Base-by-base conservation (phyloP, 1,140 invertebrate species). In the Pseudomyrmex sp. region DNA sequence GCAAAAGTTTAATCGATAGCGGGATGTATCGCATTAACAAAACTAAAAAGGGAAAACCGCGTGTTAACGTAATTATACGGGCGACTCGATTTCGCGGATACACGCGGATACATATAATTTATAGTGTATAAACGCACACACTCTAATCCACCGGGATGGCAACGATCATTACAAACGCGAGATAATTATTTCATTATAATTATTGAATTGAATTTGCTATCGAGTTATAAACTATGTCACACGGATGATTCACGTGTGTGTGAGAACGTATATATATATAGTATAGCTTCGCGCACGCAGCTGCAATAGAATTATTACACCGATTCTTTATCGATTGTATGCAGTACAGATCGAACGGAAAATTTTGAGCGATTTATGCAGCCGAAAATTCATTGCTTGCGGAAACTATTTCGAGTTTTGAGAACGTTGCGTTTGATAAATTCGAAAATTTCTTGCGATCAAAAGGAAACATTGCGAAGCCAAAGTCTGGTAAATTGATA, bases 121-220 rank as follows among this genome's bases (percentile, higher is more conserved):
- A 63, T 75, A 75, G 54, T 35, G 20, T n/a, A 2, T 26, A 26
- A 76, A 0, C 12, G 48, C 26, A 2, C 26, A 35, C 35, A 7
- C 35, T 35, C 12, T 68, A 76, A 76, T 76, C 20, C 23, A 52
- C n/a, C 12, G 48, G 8, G 7, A 20, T 5, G 13, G 18, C 12
- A 20, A 66, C 66, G 46, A 68, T 68, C 26, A 9, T 2, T 52
- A 13, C 8, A 56, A 26, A 2, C 35, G 23, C 26, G 26, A 5
- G 44, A 77, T 76, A 8, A 68, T 56, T 68, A 66, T 77, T 44
- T 44, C 48, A 68, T 77, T 68, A 68, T 68, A n/a, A 77, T 68
- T 50, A 48, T 35, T 20, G 26, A 77, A 77, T 77, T 66, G 13
- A 63, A 66, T 77, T 68, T 44, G 26, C 20, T 59, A 18, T 15